Evolutionary conservation across 2,797 vertebrate genomes (phyloP), one percentile per base, ranked within the genome.

Genomic region (Semotilus atromaculatus): DNA sequence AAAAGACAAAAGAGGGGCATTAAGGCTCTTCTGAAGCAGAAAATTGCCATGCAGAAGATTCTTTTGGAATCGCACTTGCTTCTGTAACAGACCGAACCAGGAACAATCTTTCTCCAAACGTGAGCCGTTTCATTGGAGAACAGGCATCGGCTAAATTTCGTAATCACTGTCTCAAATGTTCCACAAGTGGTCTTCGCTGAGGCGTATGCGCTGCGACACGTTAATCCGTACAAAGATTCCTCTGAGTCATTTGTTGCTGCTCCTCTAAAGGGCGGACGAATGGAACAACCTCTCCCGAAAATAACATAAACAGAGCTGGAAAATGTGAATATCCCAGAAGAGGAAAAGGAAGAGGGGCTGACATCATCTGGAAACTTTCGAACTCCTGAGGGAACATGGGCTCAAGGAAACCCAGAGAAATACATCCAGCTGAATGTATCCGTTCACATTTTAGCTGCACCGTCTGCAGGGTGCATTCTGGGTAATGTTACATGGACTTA

Each of bases 401-500:
- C 26, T 81, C 40, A 10, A 1, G 14, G 55, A 73, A 64, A 62
- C 62, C 70, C 81, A 64, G 16, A 48, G 9, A 73, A 73, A 23
- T 10, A 60, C 68, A 62, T 82, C 53, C n/a, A 43, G 18, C 18
- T 29, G 66, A 72, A 31, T 29, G 51, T 4, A 67, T 67, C 60
- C 48, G 1, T 68, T 76, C 72, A 55, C 64, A 71, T 78, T 79
- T 64, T 36, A 70, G 36, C 66, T 85, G 43, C 34, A 31, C 70
- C 29, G 76, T 40, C 78, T 79, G 43, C 19, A 72, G 40, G 29
- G 67, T 84, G 55, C 55, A 76, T 51, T 67, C 71, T 53, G 62
- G 62, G 55, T 81, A 60, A 62, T 26, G 34, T n/a, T 70, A 68
- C 34, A 62, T 29, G 36, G 26, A 45, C 48, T 93, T 88, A 95